Evolutionary conservation across 2,113 vertebrate genomes (phyloP).

Genomic region (Dicrurus megarhynchus): DNA sequence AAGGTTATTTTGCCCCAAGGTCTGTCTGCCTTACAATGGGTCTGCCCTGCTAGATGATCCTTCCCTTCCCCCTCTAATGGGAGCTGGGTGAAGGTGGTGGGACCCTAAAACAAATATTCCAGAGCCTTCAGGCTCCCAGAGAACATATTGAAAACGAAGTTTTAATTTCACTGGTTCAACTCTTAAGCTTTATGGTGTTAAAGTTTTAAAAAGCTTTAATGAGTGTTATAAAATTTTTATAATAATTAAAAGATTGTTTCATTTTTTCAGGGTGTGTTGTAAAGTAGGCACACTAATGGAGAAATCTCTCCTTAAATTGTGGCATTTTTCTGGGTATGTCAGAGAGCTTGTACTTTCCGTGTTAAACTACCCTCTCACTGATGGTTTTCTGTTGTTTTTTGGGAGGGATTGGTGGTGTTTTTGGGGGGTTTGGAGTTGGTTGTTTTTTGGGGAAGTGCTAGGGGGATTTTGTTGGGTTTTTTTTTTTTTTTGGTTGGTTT

Average conservation of each 20-base stretch:
- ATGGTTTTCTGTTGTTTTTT: background rate
- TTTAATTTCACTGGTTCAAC: background rate
- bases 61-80: accelerated
- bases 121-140: background rate
- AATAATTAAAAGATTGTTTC: background rate
- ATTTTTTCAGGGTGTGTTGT: background rate
- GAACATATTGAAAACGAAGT: background rate
- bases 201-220: background rate
- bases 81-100: background rate
- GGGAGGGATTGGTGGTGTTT: accelerated
- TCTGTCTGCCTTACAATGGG: background rate
- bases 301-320: background rate
- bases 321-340: background rate
- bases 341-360: background rate
- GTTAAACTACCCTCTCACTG: background rate
- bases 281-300: background rate
- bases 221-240: background rate
- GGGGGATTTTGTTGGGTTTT: too few species aligned
- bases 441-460: background rate
- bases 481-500: background rate
- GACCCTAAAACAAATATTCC: background rate
- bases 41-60: background rate
- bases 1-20: background rate
- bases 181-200: background rate
- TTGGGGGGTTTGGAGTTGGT: accelerated